phyloP scores from a whole-genome alignment of 2,888 invertebrate genomes.

The Eugnorisma glareosa region DNA sequence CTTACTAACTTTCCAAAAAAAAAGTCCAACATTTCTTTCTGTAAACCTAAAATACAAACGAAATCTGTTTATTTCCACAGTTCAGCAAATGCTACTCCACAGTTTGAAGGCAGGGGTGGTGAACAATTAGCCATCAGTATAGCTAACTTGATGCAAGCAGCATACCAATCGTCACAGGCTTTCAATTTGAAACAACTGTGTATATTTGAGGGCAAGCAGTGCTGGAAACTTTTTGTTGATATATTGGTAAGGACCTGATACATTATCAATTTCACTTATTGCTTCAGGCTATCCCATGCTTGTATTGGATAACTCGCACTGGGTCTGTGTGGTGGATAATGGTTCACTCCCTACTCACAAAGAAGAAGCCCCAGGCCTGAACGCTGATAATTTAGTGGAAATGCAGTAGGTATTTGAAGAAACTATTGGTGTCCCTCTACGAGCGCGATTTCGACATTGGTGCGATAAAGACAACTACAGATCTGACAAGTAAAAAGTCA shows the following conservation, averaged over 20 bases:
- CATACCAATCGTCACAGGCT: slow-evolving; percentile 94
- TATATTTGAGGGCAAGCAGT: slow-evolving; percentile 96
- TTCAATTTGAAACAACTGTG: slow-evolving; percentile 95
- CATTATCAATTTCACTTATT: background rate
- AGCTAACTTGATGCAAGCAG: slow-evolving; percentile 94
- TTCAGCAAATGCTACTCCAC: slow-evolving; percentile 99
- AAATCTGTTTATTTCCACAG: slow-evolving; percentile 85
- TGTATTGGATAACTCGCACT: background rate
- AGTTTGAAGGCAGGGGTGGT: slow-evolving; percentile 99
- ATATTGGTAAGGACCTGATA: slow-evolving; percentile 92
- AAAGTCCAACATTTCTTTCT: too few species aligned
- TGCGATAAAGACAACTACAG: too few species aligned
- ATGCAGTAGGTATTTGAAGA: too few species aligned
- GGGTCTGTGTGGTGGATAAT: background rate
- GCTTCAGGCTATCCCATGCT: background rate
- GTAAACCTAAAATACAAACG: background rate
- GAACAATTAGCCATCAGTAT: slow-evolving; percentile 97
- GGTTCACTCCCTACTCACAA: background rate
- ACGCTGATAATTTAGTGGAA: background rate
- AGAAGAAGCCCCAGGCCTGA: background rate
- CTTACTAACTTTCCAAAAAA: background rate
- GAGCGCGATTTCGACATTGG: too few species aligned
- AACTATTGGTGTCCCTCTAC: too few species aligned
- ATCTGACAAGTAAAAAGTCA: too few species aligned
- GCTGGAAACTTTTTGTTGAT: slow-evolving; percentile 98